Conservation (phyloP, 2,113 vertebrate species). For the cattle (Bos taurus) region DNA sequence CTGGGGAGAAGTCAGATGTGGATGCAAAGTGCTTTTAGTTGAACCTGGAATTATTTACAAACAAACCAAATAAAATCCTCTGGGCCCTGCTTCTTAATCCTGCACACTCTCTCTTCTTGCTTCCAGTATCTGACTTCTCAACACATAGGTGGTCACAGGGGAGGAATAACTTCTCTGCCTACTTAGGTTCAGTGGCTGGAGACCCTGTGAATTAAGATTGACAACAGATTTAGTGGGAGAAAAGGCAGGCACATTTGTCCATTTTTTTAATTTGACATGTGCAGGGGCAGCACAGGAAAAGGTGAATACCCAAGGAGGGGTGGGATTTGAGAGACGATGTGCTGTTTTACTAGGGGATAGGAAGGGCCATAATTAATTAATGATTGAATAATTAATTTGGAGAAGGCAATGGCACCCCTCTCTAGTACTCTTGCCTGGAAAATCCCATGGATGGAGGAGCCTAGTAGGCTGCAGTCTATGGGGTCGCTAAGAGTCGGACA, state of each 20-base stretch:
- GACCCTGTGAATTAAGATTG: neutral
- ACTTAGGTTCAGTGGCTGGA: neutral
- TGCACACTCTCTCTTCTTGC: fast-evolving
- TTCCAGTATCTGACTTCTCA: neutral
- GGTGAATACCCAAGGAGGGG: neutral
- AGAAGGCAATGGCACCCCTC: too few species aligned
- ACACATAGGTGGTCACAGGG: too few species aligned
- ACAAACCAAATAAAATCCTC: neutral
- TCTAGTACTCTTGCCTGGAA: too few species aligned
- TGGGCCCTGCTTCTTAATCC: neutral
- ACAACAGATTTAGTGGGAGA: neutral
- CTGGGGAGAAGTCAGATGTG: fast-evolving
- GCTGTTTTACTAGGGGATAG: too few species aligned
- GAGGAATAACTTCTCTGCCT: neutral
- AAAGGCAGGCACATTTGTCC: neutral
- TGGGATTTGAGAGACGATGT: neutral
- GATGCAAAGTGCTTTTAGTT: too few species aligned
- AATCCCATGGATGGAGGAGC: too few species aligned
- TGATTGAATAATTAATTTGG: too few species aligned
- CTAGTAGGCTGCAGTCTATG: too few species aligned
- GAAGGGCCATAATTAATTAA: too few species aligned
- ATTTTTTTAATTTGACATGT: neutral
- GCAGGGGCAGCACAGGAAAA: neutral
- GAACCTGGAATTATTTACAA: neutral
- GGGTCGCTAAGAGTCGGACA: too few species aligned